A percentile compares a stretch with the other conserved stretches of the same genome.
These are phyloP conservation scores for Nemotelus nigrinus DNA, from an alignment of 2,888 invertebrate genomes.

Conservation along the genomic window DNA sequence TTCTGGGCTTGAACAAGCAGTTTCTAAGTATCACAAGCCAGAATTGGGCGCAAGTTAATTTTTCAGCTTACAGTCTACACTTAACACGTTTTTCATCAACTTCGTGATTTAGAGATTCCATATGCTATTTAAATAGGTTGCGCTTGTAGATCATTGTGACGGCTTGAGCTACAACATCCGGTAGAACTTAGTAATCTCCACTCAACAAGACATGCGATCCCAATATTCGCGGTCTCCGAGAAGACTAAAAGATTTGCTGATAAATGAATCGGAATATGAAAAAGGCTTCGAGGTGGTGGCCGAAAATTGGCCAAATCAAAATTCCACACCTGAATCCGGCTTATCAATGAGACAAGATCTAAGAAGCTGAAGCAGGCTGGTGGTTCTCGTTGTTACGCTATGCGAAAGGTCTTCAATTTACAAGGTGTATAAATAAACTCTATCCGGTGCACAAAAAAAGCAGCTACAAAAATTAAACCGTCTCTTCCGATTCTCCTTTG, in stretches of 20 bases:
- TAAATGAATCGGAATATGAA: not conserved
- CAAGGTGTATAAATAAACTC: not conserved
- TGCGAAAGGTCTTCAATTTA: conserved; percentile 10
- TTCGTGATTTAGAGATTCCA: no score
- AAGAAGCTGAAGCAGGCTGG: conserved; percentile 39
- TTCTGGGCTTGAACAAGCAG: no score
- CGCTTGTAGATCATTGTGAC: no score
- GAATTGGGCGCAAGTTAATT: no score
- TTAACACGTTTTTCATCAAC: no score
- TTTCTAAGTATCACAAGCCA: no score
- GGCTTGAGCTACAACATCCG: conserved; percentile 28
- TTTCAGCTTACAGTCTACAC: no score
- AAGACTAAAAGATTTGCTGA: conserved; percentile 1
- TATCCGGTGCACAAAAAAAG: not conserved
- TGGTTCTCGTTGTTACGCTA: conserved; percentile 17
- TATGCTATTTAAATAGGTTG: no score
- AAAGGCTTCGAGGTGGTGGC: conserved; percentile 42
- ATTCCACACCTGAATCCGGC: conserved; percentile 53
- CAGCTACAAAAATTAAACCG: not conserved
- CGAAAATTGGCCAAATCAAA: conserved; percentile 54
- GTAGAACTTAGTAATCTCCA: conserved; percentile 11
- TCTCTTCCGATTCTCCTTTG: not conserved
- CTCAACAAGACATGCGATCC: conserved; percentile 17
- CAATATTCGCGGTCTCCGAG: not conserved
- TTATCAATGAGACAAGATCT: conserved; percentile 52